phyloP scores from a whole-genome alignment of 2,113 vertebrate genomes.

The Mola mola region DNA sequence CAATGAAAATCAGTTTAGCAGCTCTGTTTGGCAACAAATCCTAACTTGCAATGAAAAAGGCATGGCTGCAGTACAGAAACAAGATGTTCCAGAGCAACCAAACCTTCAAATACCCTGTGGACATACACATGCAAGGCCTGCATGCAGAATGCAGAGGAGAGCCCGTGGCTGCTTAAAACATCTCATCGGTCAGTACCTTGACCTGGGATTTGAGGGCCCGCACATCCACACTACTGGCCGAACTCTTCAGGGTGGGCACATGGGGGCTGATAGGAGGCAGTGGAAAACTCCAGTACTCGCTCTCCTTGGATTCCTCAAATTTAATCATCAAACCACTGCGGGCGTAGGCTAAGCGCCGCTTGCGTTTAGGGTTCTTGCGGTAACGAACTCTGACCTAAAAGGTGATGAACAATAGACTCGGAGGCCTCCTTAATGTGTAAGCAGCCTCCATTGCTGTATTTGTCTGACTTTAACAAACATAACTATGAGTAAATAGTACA shows the following conservation, averaged over 20 bases:
- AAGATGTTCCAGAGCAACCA: constrained; percentile 27
- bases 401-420: constrained; percentile 50
- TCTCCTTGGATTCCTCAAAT: constrained; percentile 63
- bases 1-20: too few species aligned
- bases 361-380: constrained; percentile 67
- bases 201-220: constrained; percentile 48
- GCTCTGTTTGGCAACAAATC: too few species aligned
- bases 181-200: constrained; percentile 71
- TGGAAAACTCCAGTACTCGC: constrained; percentile 82
- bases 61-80: constrained; percentile 31
- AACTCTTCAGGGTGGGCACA: constrained; percentile 38
- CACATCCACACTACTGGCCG: constrained; percentile 50
- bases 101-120: constrained; percentile 9
- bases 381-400: constrained; percentile 65
- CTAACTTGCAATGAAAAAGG: too few species aligned
- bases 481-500: constrained; percentile 6
- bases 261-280: constrained; percentile 80
- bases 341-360: constrained; percentile 77
- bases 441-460: constrained; percentile 13
- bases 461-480: constrained; percentile 10
- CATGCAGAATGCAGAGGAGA: constrained; percentile 67
- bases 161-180: background rate
- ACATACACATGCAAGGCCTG: constrained; percentile 59
- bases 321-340: constrained; percentile 78
- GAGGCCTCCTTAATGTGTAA: constrained; percentile 8